These are phyloP conservation scores for Litoditis marina DNA, from an alignment of 2,888 invertebrate genomes.

Conservation along the genomic window DNA sequence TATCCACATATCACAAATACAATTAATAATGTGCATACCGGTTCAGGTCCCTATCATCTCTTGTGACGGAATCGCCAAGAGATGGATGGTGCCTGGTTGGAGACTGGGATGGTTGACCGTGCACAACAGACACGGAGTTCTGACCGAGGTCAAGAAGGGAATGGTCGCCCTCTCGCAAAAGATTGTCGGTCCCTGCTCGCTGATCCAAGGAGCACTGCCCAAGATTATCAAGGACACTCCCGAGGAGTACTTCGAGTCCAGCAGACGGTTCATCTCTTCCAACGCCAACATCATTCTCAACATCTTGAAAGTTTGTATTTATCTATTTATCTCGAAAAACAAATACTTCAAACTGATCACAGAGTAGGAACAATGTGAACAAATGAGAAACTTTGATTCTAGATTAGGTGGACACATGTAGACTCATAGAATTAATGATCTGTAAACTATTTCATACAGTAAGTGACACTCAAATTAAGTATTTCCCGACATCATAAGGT, in stretches of 20 bases:
- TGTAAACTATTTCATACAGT: too few relatives aligned
- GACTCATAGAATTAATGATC: too few relatives aligned
- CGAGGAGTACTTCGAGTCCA: constrained; percentile 77
- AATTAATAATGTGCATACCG: too few relatives aligned
- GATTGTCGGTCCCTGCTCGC: constrained; percentile 76
- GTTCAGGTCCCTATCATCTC: constrained; percentile 83
- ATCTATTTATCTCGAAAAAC: too few relatives aligned
- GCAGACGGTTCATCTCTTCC: constrained; percentile 69
- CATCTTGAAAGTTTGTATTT: too few relatives aligned
- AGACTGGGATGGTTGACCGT: constrained; percentile 92
- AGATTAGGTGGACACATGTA: too few relatives aligned
- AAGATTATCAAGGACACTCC: constrained; percentile 82
- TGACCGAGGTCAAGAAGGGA: constrained; percentile 66
- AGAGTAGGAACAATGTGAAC: too few relatives aligned
- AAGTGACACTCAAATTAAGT: too few relatives aligned
- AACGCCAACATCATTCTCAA: constrained; percentile 80
- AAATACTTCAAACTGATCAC: too few relatives aligned
- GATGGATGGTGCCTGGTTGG: constrained; percentile 95
- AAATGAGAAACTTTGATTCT: too few relatives aligned
- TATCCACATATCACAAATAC: too few relatives aligned
- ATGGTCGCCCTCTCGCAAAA: constrained; percentile 74
- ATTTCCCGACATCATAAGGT: too few relatives aligned
- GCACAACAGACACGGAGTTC: constrained; percentile 72
- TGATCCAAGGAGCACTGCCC: constrained; percentile 74
- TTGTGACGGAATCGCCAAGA: constrained; percentile 90